Conservation (phyloP, 2,113 vertebrate species). For the Gambusia holbrooki region DNA sequence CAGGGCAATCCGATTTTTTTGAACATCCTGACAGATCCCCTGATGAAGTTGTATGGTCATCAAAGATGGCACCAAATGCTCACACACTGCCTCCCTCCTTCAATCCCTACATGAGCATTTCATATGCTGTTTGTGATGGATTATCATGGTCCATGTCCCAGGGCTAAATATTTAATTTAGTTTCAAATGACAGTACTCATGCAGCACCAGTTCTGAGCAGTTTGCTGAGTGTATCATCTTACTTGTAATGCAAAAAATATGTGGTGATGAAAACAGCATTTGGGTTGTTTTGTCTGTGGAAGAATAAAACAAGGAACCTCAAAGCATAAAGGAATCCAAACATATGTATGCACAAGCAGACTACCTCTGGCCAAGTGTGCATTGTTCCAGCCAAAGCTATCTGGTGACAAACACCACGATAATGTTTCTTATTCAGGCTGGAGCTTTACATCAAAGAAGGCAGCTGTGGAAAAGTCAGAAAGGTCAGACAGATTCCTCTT, state of each 20-base stretch:
- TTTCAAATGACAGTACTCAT: conserved; percentile 48
- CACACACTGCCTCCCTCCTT: conserved; percentile 13
- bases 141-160: conserved; percentile 38
- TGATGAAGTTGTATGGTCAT: conserved; percentile 59
- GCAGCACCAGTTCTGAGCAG: conserved; percentile 40
- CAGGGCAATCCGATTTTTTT: conserved; percentile 51
- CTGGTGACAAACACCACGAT: conserved; percentile 40
- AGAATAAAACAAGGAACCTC: conserved; percentile 47
- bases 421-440: conserved; percentile 43
- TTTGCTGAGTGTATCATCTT: conserved; percentile 55
- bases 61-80: conserved; percentile 58
- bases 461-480: conserved; percentile 53
- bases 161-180: conserved; percentile 66
- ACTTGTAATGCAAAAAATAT: conserved; percentile 62
- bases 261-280: conserved; percentile 47
- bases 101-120: conserved; percentile 32
- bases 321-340: conserved; percentile 37
- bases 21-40: conserved; percentile 60
- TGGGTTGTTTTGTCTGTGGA: conserved; percentile 59
- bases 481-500: conserved; percentile 43
- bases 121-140: conserved; percentile 29
- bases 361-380: conserved; percentile 12
- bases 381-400: conserved; percentile 49
- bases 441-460: conserved; percentile 44
- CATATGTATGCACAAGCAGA: conserved; percentile 29